Percentiles rank a stretch among this genome's conserved stretches.
Evolutionary conservation across 2,888 invertebrate genomes (phyloP).

Genomic region (Microctonus hyperodae): DNA sequence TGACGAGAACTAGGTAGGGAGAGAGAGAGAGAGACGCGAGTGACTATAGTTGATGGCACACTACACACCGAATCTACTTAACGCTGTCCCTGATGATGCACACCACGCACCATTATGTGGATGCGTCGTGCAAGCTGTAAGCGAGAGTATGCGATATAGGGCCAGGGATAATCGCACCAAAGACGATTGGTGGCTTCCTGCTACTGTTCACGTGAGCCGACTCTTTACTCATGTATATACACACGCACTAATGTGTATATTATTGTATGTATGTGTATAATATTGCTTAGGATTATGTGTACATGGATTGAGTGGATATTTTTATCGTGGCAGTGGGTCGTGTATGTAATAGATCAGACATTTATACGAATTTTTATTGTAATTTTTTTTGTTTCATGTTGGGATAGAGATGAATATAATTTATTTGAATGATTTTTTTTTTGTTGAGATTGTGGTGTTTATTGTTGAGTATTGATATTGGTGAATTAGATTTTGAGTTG

Average conservation of each 20-base stretch:
- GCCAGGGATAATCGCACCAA: constrained; percentile 60
- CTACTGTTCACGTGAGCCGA: constrained; percentile 57
- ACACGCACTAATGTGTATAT: constrained; percentile 9
- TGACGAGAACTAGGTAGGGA: constrained; percentile 26
- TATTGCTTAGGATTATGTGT: constrained; percentile 9
- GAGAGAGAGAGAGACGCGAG: neutral
- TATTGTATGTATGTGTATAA: too few relatives aligned
- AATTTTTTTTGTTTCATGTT: too few relatives aligned
- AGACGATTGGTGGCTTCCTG: constrained; percentile 63
- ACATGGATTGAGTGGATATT: neutral
- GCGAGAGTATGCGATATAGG: constrained; percentile 29
- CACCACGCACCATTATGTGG: constrained; percentile 36
- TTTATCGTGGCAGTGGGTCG: neutral
- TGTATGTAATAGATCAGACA: neutral
- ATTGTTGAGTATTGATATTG: too few relatives aligned
- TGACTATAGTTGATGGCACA: constrained; percentile 29
- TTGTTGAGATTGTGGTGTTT: too few relatives aligned
- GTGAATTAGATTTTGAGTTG: too few relatives aligned
- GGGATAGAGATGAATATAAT: too few relatives aligned
- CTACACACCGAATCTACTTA: constrained; percentile 55
- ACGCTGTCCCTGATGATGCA: constrained; percentile 60
- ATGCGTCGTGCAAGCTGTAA: constrained; percentile 32
- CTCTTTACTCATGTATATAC: constrained; percentile 28
- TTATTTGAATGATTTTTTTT: too few relatives aligned
- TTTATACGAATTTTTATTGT: neutral